Evolutionary conservation across 2,888 invertebrate genomes (phyloP), one percentile per base, ranked within the genome.

Genomic region (Dysmachus trigonus): DNA sequence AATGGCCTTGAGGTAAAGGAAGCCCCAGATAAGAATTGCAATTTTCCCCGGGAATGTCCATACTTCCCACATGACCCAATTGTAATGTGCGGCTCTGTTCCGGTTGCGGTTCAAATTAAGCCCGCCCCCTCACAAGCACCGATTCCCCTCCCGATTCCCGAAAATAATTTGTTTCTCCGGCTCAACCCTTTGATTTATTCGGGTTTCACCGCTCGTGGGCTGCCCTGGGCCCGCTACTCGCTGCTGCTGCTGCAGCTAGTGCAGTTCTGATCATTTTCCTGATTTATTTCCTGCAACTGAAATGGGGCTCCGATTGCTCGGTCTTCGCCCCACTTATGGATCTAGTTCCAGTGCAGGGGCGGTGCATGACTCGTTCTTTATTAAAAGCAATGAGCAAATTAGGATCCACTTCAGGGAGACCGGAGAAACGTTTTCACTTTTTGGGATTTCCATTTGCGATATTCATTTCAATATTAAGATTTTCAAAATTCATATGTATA

Each of bases 1-100:
- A 51, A 81, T 81, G 51, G 27, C 62, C 62, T 33, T 31, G 81
- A 81, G 81, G 81, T 62, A 53, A 47, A 31, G 35, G 18, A 81
- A 33, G 81, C 31, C 53, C 81, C 22, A 51, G 81, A 81, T 81
- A 81, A 81, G 81, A 53, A 62, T 53, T 81, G 81, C 81, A 81
- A 62, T 81, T 81, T 79, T 62, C 81, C 51, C 53, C 22, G 62
- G 62, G 77, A 47, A 77, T 47, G 76, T 76, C 76, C 35, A 76
- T 76, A 62, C 38, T 76, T 76, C 38, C 76, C 35, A 33, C 38
- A 35, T 38, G 76, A 76, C 76, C 76, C 76, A 76, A 76, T 76
- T 76, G 76, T 22, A 76, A 76, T 76, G 27, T 62, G 62, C 62
- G 62, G 62, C 62, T 62, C 22, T 62, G 62, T 62, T 62, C 62